Percentiles rank a stretch among this genome's conserved stretches.
These are phyloP conservation scores for Phlogophora meticulosa DNA, from an alignment of 2,888 invertebrate species.

Conservation along the genomic window DNA sequence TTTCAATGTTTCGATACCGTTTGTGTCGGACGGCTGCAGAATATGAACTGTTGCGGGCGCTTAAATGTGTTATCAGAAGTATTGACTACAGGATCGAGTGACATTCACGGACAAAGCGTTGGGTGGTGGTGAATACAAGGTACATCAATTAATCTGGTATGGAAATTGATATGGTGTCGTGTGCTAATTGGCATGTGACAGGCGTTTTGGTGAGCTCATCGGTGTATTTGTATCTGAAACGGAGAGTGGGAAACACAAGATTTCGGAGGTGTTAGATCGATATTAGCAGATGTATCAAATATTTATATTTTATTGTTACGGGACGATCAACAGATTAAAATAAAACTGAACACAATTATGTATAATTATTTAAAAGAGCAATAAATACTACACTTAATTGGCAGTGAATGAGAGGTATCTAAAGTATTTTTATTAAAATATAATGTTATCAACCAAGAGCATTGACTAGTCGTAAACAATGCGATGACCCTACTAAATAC, in stretches of 20 bases:
- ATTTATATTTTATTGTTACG: not conserved
- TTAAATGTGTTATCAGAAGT: constrained; percentile 61
- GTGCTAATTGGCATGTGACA: constrained; percentile 48
- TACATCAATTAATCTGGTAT: constrained; percentile 38
- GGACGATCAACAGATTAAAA: not conserved
- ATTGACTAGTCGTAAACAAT: constrained; percentile 20
- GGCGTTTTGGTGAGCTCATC: constrained; percentile 43
- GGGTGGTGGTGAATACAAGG: constrained; percentile 36
- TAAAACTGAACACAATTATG: not conserved
- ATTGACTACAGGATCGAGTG: constrained; percentile 44
- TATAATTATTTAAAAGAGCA: too few relatives aligned
- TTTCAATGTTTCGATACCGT: constrained; percentile 33
- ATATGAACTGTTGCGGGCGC: constrained; percentile 52
- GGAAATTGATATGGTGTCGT: constrained; percentile 36
- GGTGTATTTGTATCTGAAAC: constrained; percentile 9
- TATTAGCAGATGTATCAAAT: not conserved
- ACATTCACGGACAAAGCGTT: constrained; percentile 25
- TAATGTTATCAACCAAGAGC: constrained; percentile 29
- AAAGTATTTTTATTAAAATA: constrained; percentile 11
- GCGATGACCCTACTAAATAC: constrained; percentile 8
- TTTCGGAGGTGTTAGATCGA: not conserved
- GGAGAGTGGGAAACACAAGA: not conserved
- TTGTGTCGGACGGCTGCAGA: constrained; percentile 46
- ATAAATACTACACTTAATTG: not conserved
- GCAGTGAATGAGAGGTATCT: not conserved